phyloP scores from a whole-genome alignment of 2,888 invertebrate species.

The Capitulum mitella region DNA sequence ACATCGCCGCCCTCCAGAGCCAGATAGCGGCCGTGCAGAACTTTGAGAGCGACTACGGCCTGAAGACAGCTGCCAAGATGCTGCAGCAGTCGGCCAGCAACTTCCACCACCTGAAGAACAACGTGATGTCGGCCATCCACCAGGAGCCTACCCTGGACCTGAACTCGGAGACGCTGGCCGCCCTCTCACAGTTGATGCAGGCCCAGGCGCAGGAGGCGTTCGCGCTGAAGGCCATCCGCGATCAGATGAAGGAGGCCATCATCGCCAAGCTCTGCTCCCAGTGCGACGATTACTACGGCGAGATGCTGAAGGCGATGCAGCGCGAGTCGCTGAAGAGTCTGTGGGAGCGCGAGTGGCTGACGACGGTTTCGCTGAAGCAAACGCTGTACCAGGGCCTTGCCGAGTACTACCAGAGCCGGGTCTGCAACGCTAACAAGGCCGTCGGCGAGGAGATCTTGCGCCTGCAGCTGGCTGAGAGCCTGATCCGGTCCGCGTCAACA shows the following conservation, averaged over 20 bases:
- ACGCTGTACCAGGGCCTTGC: conserved; percentile 79
- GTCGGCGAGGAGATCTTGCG: conserved; percentile 89
- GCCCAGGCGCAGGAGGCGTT: conserved; percentile 98
- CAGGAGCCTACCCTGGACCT: conserved; percentile 95
- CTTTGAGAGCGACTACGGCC: conserved; percentile 81
- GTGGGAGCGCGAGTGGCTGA: conserved; percentile 85
- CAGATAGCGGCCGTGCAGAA: conserved; percentile 76
- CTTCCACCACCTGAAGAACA: conserved; percentile 69
- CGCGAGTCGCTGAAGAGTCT: conserved; percentile 70
- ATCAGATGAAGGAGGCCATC: conserved; percentile 89
- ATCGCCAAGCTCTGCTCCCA: conserved; percentile 87
- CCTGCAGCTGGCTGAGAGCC: conserved; percentile 60
- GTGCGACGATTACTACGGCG: conserved; percentile 87
- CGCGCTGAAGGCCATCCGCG: conserved; percentile 77
- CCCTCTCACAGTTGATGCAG: conserved; percentile 80
- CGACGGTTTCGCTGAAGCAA: conserved; percentile 67
- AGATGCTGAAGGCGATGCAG: conserved; percentile 77
- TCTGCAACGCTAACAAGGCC: conserved; percentile 65
- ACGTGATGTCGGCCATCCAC: conserved; percentile 60
- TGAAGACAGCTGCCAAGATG: conserved; percentile 84
- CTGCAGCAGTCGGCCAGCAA: conserved; percentile 88
- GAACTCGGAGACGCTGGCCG: conserved; percentile 79
- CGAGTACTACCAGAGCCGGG: conserved; percentile 78
- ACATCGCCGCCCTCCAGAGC: conserved; percentile 90
- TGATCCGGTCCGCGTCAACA: conserved; percentile 31